These are phyloP conservation scores for Xanthorhoe spadicearia DNA, from an alignment of 2,888 invertebrate species.

Conservation along the genomic window DNA sequence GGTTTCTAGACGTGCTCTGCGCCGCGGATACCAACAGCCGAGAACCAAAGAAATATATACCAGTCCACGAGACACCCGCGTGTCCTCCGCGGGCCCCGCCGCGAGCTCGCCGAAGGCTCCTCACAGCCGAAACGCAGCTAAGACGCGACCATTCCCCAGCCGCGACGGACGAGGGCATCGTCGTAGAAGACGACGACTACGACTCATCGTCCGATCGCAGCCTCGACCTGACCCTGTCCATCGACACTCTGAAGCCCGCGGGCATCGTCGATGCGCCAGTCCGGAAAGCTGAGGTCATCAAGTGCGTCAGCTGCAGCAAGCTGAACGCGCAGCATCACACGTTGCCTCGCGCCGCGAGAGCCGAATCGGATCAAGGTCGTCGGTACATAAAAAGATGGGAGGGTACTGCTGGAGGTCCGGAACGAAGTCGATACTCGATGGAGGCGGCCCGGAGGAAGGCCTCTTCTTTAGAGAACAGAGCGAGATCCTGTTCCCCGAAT, in stretches of 20 bases:
- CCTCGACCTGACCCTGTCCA: slow-evolving; percentile 80
- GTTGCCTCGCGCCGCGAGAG: slow-evolving; percentile 73
- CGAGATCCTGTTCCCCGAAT: slow-evolving; percentile 79
- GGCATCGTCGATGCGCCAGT: slow-evolving; percentile 75
- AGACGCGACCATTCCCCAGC: slow-evolving; percentile 79
- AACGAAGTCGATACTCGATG: slow-evolving; percentile 71
- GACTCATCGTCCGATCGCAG: slow-evolving; percentile 84
- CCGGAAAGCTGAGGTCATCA: slow-evolving; percentile 74
- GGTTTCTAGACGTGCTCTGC: slow-evolving; percentile 89
- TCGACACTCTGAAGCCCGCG: slow-evolving; percentile 78
- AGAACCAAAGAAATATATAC: slow-evolving; percentile 71
- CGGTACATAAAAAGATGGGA: slow-evolving; percentile 80
- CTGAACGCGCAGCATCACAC: slow-evolving; percentile 75
- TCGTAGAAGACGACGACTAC: slow-evolving; percentile 83
- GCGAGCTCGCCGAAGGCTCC: slow-evolving; percentile 72
- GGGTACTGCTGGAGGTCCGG: slow-evolving; percentile 72
- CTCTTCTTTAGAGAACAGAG: slow-evolving; percentile 72
- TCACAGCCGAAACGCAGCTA: slow-evolving; percentile 73
- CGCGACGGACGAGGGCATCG: slow-evolving; percentile 82
- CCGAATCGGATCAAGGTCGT: slow-evolving; percentile 74
- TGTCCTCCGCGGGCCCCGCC: slow-evolving; percentile 78
- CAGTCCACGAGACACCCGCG: slow-evolving; percentile 64
- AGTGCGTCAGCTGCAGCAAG: slow-evolving; percentile 80
- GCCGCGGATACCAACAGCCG: slow-evolving; percentile 82
- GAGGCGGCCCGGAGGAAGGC: slow-evolving; percentile 77